Evolutionary conservation across 2,113 vertebrate genomes (phyloP).

Genomic region (Todiramphus saurophagus): DNA sequence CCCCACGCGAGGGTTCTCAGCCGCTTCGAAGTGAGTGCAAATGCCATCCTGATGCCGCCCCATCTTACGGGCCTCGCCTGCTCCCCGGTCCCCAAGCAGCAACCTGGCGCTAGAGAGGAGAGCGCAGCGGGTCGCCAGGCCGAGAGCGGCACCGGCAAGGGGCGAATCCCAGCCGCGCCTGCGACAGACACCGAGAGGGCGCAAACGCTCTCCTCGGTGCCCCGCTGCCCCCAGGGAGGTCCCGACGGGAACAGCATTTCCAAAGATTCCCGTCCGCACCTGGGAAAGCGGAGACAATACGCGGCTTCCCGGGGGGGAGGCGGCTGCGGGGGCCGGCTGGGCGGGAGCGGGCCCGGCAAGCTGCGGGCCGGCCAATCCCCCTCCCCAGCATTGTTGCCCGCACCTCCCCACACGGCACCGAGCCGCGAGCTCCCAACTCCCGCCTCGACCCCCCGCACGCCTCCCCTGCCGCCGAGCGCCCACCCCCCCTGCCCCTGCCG

Average conservation of each 20-base stretch:
- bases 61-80: accelerated
- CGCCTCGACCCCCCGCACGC: not conserved
- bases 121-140: not conserved
- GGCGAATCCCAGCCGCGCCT: not conserved
- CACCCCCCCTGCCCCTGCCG: not conserved
- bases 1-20: not conserved
- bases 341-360: not conserved
- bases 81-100: not conserved
- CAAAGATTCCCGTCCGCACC: not conserved
- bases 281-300: not conserved
- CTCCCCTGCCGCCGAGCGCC: not conserved
- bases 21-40: not conserved
- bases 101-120: not conserved
- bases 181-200: not conserved
- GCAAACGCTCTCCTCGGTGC: not conserved
- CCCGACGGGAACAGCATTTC: not conserved
- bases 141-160: not conserved
- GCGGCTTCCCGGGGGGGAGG: not conserved
- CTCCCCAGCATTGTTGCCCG: not conserved
- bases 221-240: not conserved
- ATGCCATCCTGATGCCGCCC: not conserved
- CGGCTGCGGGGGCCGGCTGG: not conserved
- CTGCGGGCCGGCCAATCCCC: not conserved
- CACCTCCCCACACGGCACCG: not conserved
- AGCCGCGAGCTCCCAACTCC: not conserved